Conservation (phyloP, 2,888 invertebrate genomes). For the Diploptera punctata region DNA sequence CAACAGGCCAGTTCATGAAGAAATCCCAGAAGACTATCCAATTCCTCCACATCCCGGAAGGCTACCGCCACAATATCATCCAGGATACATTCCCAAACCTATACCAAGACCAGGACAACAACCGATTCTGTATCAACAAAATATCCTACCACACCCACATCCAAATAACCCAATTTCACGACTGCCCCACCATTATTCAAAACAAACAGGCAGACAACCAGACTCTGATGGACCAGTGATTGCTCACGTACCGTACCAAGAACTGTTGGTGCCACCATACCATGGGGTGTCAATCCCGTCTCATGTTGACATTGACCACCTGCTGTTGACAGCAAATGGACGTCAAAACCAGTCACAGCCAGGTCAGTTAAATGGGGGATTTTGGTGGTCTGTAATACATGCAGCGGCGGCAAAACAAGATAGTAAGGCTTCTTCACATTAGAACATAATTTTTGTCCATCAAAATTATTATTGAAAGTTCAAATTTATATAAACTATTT, state of each 20-base stretch:
- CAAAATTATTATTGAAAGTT: too few species aligned
- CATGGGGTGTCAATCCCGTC: conserved; percentile 9
- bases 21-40: background rate
- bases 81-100: background rate
- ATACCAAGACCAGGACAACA: background rate
- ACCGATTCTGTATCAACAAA: too few species aligned
- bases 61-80: background rate
- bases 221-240: conserved; percentile 5
- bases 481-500: too few species aligned
- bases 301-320: conserved; percentile 18
- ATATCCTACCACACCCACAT: background rate
- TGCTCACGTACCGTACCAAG: conserved; percentile 20
- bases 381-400: background rate
- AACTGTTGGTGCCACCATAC: conserved; percentile 16
- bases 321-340: conserved; percentile 10
- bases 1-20: background rate
- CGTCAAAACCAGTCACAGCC: conserved; percentile 15
- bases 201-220: background rate
- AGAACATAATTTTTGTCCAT: too few species aligned
- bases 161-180: background rate
- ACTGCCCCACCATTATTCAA: background rate
- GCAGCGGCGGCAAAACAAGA: too few species aligned
- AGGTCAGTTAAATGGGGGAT: background rate
- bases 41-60: background rate
- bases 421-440: too few species aligned